A percentile compares a stretch with the other conserved stretches of the same genome.
Evolutionary conservation across 2,113 vertebrate genomes (phyloP).

Genomic region (Glareola pratincola): DNA sequence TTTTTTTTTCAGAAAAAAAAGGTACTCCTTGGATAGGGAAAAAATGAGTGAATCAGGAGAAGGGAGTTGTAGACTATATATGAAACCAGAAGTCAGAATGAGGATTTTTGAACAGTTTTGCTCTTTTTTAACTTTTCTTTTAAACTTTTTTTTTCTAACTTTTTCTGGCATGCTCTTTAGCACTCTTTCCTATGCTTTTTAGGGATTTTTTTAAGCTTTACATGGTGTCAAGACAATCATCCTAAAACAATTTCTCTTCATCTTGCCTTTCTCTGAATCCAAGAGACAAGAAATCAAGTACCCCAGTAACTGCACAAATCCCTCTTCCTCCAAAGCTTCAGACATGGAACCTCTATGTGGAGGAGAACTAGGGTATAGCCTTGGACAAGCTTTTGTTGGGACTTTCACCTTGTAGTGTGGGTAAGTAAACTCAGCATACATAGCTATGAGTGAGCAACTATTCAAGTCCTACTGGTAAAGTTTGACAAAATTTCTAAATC

Average conservation of each 20-base stretch:
- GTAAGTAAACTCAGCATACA: background rate
- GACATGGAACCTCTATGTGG: background rate
- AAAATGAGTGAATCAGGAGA: background rate
- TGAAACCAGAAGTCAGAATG: background rate
- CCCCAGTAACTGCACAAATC: background rate
- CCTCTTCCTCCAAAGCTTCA: background rate
- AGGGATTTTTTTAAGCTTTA: background rate
- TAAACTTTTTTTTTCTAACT: background rate
- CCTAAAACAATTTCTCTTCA: background rate
- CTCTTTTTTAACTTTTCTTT: background rate
- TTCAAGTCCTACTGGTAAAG: background rate
- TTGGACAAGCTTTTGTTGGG: background rate
- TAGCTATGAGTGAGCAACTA: accelerated
- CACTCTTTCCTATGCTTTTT: background rate
- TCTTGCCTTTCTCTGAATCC: background rate
- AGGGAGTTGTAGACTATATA: background rate
- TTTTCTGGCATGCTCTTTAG: background rate
- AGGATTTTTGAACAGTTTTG: background rate
- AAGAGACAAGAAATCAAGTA: background rate
- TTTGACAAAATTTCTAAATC: background rate
- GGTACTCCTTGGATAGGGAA: background rate
- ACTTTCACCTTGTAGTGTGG: background rate
- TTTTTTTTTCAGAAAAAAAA: background rate
- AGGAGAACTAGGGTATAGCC: background rate
- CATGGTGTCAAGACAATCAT: background rate